These are phyloP conservation scores for Callorhinus ursinus DNA, from an alignment of 2,113 vertebrate species.

Conservation along the genomic window DNA sequence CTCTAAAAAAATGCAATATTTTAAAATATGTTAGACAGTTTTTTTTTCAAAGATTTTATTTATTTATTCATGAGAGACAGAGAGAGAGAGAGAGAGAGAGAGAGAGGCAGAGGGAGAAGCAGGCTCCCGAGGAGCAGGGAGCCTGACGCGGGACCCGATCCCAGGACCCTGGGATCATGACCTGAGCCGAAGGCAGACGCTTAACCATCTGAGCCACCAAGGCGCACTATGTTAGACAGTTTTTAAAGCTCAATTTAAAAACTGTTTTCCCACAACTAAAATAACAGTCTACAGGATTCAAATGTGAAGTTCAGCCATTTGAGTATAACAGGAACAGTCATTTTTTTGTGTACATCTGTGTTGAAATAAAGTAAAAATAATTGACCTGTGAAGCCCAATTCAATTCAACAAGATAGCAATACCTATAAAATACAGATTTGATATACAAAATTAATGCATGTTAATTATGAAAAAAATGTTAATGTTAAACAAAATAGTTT, in stretches of 20 bases:
- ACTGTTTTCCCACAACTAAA: conserved; percentile 51
- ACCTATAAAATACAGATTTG: conserved; percentile 53
- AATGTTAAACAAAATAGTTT: conserved; percentile 68
- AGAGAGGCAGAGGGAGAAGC: no score
- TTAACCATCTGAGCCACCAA: no score
- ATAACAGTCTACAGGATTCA: conserved; percentile 21
- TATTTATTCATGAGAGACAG: no score
- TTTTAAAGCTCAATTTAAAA: conserved; percentile 52
- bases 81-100: no score
- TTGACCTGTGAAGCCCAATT: conserved; percentile 62
- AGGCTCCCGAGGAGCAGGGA: no score
- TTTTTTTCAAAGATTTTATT: no score
- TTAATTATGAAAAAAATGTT: conserved; percentile 72
- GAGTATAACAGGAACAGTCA: conserved; percentile 18
- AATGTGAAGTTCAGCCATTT: conserved; percentile 49
- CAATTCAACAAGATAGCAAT: conserved; percentile 63
- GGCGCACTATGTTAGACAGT: conserved; percentile 16
- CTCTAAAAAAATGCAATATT: conserved; percentile 39
- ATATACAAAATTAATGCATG: conserved; percentile 46
- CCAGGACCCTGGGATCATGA: no score
- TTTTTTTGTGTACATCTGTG: background rate
- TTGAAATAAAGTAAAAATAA: conserved; percentile 73
- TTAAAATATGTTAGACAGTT: conserved; percentile 46
- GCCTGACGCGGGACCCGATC: no score
- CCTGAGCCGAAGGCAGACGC: no score